Percentiles rank a stretch among this genome's conserved stretches.
Evolutionary conservation across 2,888 invertebrate species (phyloP).

Genomic region (Tuta absoluta): DNA sequence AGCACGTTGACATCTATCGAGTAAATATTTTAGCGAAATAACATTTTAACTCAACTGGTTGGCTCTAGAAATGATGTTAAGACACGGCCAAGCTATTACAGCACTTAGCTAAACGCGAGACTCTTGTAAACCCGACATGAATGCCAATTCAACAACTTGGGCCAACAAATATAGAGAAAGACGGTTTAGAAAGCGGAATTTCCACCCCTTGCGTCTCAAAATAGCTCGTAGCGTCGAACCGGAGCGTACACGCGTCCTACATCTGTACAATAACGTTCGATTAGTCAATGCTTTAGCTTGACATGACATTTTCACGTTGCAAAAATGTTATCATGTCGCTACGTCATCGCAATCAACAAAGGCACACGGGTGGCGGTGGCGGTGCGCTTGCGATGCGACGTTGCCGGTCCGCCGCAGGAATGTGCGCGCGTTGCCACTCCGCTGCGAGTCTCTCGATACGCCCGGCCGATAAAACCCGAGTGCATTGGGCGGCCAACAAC

Average conservation of each 20-base stretch:
- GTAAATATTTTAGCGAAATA: slow-evolving; percentile 18
- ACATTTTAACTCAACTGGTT: slow-evolving; percentile 6
- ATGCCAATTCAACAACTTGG: neutral
- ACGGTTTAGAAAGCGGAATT: slow-evolving; percentile 44
- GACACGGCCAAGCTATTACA: slow-evolving; percentile 14
- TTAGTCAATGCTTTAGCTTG: slow-evolving; percentile 23
- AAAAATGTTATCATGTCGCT: slow-evolving; percentile 60
- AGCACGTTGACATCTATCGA: slow-evolving; percentile 12
- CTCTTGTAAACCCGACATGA: slow-evolving; percentile 16
- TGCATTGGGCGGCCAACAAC: slow-evolving; percentile 74
- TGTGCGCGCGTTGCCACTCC: slow-evolving; percentile 74
- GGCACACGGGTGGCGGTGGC: slow-evolving; percentile 48
- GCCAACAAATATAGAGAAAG: too few relatives aligned
- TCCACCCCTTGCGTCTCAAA: slow-evolving; percentile 43
- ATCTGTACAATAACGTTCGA: slow-evolving; percentile 2
- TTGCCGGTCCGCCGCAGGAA: slow-evolving; percentile 71
- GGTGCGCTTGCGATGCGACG: slow-evolving; percentile 57
- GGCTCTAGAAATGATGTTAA: slow-evolving; percentile 7
- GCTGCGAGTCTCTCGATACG: slow-evolving; percentile 47
- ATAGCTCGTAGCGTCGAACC: slow-evolving; percentile 13
- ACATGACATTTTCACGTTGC: slow-evolving; percentile 56
- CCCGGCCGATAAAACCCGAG: slow-evolving; percentile 65
- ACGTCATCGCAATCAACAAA: slow-evolving; percentile 65
- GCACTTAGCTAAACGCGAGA: slow-evolving; percentile 22
- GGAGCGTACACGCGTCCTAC: slow-evolving; percentile 15